Evolutionary conservation across 2,113 vertebrate species (phyloP).

Genomic region (Tragelaphus strepsiceros): DNA sequence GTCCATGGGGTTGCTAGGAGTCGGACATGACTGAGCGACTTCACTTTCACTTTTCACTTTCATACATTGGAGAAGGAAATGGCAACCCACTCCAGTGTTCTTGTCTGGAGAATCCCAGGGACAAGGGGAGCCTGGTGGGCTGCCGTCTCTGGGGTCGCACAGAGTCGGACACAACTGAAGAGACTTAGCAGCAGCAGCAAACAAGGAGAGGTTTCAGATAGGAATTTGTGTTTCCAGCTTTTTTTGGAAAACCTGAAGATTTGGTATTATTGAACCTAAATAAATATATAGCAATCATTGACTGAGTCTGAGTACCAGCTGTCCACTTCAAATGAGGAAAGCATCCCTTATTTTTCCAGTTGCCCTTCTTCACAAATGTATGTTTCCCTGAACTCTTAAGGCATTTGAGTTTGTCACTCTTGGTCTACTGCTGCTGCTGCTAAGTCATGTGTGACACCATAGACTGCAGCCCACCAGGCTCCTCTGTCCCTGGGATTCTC

Average conservation of each 20-base stretch:
- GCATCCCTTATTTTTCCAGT: background rate
- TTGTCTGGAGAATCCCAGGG: no score
- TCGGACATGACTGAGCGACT: no score
- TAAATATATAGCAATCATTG: background rate
- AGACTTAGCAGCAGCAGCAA: background rate
- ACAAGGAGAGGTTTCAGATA: background rate
- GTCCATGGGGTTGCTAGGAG: no score
- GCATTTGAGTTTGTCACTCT: background rate
- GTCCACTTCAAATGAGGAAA: background rate
- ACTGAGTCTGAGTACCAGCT: background rate
- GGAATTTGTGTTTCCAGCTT: background rate
- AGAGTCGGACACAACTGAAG: no score
- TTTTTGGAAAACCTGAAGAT: background rate
- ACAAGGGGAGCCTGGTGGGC: no score
- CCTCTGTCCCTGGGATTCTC: background rate
- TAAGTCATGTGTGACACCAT: fast-evolving
- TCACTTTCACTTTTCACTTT: no score
- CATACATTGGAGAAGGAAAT: no score
- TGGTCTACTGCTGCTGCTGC: background rate
- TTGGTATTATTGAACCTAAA: background rate
- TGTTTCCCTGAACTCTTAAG: background rate
- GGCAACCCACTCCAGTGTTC: no score
- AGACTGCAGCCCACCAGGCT: background rate
- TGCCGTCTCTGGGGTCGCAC: no score
- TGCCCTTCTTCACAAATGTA: background rate